Evolutionary conservation across 2,113 vertebrate genomes (phyloP).

Genomic region (Ahaetulla prasina): DNA sequence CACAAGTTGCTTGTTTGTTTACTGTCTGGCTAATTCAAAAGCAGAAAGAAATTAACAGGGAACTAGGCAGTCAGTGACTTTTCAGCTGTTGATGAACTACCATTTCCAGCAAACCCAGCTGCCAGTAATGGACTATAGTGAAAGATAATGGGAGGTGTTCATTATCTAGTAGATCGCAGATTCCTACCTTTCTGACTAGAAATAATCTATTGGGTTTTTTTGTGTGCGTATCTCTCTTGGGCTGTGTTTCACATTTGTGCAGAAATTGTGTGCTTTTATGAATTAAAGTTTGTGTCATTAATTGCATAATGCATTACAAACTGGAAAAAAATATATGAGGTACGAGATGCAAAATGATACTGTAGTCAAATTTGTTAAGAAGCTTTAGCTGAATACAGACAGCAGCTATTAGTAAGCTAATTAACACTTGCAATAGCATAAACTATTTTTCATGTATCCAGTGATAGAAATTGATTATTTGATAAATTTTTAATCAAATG

Average conservation of each 20-base stretch:
- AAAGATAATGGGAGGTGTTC: not conserved
- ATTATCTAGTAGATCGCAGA: not conserved
- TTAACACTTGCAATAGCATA: not conserved
- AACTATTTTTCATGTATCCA: not conserved
- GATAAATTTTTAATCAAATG: not conserved
- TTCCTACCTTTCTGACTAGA: not conserved
- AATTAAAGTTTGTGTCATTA: not conserved
- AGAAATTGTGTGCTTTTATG: not conserved
- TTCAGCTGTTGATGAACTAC: not conserved
- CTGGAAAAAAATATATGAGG: not conserved
- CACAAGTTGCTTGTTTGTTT: not conserved
- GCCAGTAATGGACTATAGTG: not conserved
- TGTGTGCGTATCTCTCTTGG: not conserved
- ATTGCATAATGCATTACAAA: not conserved
- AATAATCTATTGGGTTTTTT: not conserved
- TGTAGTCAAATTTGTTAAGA: not conserved
- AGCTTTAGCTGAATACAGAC: not conserved
- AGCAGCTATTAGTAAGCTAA: not conserved
- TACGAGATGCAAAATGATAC: not conserved
- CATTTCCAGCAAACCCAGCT: not conserved
- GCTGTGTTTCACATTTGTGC: not conserved
- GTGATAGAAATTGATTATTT: not conserved
- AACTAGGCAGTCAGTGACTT: not conserved
- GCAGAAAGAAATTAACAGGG: not conserved
- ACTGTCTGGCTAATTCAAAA: not conserved